These are phyloP conservation scores for Limulus polyphemus DNA, from an alignment of 2,888 invertebrate species.

Conservation along the genomic window DNA sequence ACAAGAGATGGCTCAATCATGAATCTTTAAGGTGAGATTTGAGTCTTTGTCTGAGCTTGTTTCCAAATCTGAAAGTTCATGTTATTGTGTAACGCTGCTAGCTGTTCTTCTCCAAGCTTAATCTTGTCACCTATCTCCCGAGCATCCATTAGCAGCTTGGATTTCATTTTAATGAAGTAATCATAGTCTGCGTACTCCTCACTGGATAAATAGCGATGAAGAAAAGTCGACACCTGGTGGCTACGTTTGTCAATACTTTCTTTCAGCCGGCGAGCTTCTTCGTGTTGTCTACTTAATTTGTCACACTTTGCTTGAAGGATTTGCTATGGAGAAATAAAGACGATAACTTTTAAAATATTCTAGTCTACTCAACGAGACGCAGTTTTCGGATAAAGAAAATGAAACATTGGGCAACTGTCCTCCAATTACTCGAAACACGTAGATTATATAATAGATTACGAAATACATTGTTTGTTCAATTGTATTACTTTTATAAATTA, in stretches of 20 bases:
- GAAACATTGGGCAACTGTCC: no score
- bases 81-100: conserved; percentile 7
- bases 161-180: conserved; percentile 74
- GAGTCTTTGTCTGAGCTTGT: not conserved
- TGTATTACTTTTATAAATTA: no score
- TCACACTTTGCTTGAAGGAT: conserved; percentile 59
- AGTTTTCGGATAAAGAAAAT: no score
- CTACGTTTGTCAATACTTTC: conserved; percentile 66
- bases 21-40: no score
- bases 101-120: conserved; percentile 17
- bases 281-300: conserved; percentile 60
- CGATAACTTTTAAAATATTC: no score
- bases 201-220: conserved; percentile 55
- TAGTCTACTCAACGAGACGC: no score
- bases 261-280: conserved; percentile 68
- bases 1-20: no score
- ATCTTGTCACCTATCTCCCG: conserved; percentile 72
- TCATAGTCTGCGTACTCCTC: conserved; percentile 67
- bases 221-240: conserved; percentile 52
- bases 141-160: conserved; percentile 65
- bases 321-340: conserved; percentile 33
- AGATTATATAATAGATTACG: no score
- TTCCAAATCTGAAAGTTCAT: not conserved
- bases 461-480: no score
- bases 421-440: no score